A percentile compares a stretch with the other conserved stretches of the same genome.
Evolutionary conservation across 1,140 invertebrate species (phyloP).

Genomic region (Scaptomyza pallida): DNA sequence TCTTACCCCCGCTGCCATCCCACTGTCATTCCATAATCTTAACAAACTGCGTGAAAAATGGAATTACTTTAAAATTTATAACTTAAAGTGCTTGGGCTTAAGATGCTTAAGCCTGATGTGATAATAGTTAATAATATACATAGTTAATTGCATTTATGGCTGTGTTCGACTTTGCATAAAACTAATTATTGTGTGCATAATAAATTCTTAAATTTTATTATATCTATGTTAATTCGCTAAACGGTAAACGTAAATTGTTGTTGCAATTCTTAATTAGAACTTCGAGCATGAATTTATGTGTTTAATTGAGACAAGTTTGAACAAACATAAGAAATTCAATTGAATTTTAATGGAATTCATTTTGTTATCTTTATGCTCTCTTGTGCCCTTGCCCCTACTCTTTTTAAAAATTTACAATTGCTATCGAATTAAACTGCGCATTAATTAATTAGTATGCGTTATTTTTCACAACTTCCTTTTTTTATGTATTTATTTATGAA

Average conservation of each 20-base stretch:
- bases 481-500: conserved; percentile 1
- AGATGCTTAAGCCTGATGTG: conserved; percentile 34
- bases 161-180: no score
- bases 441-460: conserved; percentile 34
- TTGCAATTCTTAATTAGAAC: no score
- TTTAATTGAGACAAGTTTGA: not conserved
- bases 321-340: conserved; percentile 23
- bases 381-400: not conserved
- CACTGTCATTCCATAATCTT: no score
- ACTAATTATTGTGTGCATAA: not conserved
- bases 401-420: not conserved
- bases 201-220: conserved; percentile 11
- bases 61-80: conserved; percentile 52
- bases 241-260: no score
- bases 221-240: conserved; percentile 8
- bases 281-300: not conserved
- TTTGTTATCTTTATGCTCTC: conserved; percentile 17
- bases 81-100: conserved; percentile 7
- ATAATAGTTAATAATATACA: conserved; percentile 35
- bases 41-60: conserved; percentile 39
- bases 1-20: no score
- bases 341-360: conserved; percentile 27
- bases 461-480: conserved; percentile 11
- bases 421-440: conserved; percentile 17
- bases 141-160: conserved; percentile 28